Conservation (phyloP, 2,113 vertebrate species). For the Gymnogyps californianus region DNA sequence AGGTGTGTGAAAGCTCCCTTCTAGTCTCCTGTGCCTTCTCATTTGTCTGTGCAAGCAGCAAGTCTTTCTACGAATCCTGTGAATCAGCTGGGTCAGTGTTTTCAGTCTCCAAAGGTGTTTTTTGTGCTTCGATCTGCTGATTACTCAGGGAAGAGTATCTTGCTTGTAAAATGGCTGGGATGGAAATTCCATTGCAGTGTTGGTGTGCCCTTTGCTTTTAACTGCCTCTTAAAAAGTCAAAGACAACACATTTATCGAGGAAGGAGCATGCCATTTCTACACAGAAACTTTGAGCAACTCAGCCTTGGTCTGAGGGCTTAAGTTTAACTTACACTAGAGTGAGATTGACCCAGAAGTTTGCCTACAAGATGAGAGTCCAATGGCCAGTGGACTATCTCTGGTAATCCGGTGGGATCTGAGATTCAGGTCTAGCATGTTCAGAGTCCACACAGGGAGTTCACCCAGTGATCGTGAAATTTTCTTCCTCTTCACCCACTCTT, state of each 20-base stretch:
- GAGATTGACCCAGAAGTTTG: not conserved
- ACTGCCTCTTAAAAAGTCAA: not conserved
- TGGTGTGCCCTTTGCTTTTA: not conserved
- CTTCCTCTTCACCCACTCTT: not conserved
- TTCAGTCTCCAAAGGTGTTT: not conserved
- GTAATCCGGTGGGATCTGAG: not conserved
- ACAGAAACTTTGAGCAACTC: not conserved
- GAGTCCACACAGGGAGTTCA: not conserved
- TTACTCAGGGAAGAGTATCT: not conserved
- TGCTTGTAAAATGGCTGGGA: not conserved
- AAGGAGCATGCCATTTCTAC: not conserved
- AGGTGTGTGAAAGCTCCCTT: not conserved
- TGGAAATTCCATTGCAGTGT: not conserved
- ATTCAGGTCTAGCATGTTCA: not conserved
- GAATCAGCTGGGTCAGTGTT: not conserved
- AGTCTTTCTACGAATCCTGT: not conserved
- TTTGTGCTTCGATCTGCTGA: not conserved
- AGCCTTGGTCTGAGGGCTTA: not conserved
- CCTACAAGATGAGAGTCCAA: not conserved
- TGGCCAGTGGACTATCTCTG: not conserved
- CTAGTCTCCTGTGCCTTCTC: not conserved
- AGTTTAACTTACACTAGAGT: not conserved
- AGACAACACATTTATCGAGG: not conserved
- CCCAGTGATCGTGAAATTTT: not conserved
- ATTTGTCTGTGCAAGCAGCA: not conserved